A percentile compares a stretch with the other conserved stretches of the same genome.
Conservation (phyloP, 2,888 invertebrate genomes). For the Drosophila borborema region DNA sequence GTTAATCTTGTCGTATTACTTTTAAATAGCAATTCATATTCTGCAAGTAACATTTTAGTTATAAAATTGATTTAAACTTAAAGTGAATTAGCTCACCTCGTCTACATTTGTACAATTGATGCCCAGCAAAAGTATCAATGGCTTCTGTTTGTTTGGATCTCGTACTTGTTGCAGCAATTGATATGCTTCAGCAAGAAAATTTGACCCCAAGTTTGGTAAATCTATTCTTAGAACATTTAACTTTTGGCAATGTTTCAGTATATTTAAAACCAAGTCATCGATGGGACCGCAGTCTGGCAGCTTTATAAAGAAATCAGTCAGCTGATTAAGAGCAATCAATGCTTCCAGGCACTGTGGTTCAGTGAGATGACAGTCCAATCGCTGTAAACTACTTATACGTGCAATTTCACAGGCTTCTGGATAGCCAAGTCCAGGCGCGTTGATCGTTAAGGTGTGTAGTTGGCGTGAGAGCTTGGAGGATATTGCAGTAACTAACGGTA, state of each 20-base stretch:
- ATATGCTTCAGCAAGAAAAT: conserved; percentile 12
- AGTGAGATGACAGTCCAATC: conserved; percentile 20
- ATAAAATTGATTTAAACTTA: neutral
- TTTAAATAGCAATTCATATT: conserved; percentile 16
- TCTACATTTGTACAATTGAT: neutral
- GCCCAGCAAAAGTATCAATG: conserved; percentile 19
- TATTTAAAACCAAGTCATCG: conserved; percentile 15
- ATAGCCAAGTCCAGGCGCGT: conserved; percentile 21
- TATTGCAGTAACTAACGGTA: conserved; percentile 28
- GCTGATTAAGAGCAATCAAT: conserved; percentile 3
- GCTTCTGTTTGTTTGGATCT: conserved; percentile 3
- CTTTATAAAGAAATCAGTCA: conserved; percentile 15
- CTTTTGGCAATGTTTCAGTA: conserved; percentile 20
- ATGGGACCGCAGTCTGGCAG: conserved; percentile 11
- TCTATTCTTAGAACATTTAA: conserved; percentile 25
- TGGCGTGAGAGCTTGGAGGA: conserved; percentile 16
- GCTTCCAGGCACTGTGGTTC: conserved; percentile 16
- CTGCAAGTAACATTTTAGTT: conserved; percentile 4
- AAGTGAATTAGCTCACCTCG: neutral
- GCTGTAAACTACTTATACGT: conserved; percentile 8
- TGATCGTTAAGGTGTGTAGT: conserved; percentile 18
- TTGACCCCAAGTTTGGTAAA: conserved; percentile 4
- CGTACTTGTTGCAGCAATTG: conserved; percentile 12
- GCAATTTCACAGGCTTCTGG: conserved; percentile 25
- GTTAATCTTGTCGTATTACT: conserved; percentile 8